phyloP scores from a whole-genome alignment of 2,888 invertebrate species.

The Uloborus plumipes region DNA sequence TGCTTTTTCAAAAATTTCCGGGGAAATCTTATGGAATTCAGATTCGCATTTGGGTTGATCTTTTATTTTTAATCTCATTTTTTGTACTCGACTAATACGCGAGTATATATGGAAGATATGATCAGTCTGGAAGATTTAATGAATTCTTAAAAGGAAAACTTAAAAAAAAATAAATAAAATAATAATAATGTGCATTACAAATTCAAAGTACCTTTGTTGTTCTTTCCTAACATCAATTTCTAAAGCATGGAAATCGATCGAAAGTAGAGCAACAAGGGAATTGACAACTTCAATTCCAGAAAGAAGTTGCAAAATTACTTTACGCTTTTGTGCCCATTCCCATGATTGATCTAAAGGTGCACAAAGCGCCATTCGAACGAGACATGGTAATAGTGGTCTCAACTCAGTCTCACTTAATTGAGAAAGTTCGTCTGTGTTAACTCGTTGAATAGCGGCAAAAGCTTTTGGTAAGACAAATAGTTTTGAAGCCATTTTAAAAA shows the following conservation, averaged over 20 bases:
- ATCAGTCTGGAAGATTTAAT: no score
- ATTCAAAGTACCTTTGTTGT: conserved; percentile 75
- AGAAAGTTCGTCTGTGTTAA: conserved; percentile 55
- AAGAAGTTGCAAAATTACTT: conserved; percentile 88
- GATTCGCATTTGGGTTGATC: no score
- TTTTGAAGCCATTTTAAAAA: conserved; percentile 29
- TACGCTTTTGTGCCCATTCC: conserved; percentile 86
- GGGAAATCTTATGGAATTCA: no score
- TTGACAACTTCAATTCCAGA: conserved; percentile 94
- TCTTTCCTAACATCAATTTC: conserved; percentile 94
- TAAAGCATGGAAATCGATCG: conserved; percentile 92
- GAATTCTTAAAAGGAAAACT: no score
- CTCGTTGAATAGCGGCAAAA: conserved; percentile 59
- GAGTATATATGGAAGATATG: no score
- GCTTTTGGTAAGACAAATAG: conserved; percentile 52
- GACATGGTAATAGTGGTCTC: conserved; percentile 89
- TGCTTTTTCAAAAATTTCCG: no score
- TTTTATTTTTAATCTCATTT: no score
- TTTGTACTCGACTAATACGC: no score
- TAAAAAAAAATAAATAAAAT: no score
- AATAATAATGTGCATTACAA: background rate
- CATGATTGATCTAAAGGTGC: conserved; percentile 88
- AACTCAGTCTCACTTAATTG: conserved; percentile 79
- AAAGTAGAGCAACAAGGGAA: conserved; percentile 90
- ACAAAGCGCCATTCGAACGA: conserved; percentile 90